These are phyloP conservation scores for Rhogogaster chlorosoma DNA, from an alignment of 2,888 invertebrate species.

Conservation along the genomic window DNA sequence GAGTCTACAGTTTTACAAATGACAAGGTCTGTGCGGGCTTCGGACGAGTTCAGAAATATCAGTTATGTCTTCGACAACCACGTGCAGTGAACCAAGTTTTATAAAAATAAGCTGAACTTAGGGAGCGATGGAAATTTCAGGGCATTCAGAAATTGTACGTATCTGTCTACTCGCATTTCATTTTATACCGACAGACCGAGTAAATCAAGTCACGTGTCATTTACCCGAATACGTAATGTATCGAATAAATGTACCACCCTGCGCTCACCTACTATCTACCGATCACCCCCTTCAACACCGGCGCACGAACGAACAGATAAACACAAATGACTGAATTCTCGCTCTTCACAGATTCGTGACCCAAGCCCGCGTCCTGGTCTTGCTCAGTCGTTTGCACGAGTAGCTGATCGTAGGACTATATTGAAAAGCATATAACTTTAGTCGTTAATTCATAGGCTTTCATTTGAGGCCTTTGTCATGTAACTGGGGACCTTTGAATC, in stretches of 20 bases:
- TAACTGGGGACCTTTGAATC: neutral
- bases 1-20: neutral
- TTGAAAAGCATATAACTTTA: neutral
- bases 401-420: neutral
- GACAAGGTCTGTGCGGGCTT: neutral
- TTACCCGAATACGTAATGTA: conserved; percentile 75
- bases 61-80: neutral
- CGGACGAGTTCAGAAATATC: conserved; percentile 19
- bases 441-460: neutral
- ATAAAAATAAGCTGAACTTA: neutral
- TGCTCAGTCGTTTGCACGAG: neutral
- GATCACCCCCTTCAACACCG: conserved; percentile 22
- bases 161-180: conserved; percentile 71
- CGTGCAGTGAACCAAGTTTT: neutral
- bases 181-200: conserved; percentile 64
- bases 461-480: neutral
- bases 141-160: neutral
- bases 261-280: conserved; percentile 50
- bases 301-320: conserved; percentile 24
- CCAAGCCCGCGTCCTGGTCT: neutral
- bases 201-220: conserved; percentile 76
- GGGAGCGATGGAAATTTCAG: conserved; percentile 16
- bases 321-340: conserved; percentile 32
- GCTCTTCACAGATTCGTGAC: neutral
- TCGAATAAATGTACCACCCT: conserved; percentile 69